A percentile compares a stretch with the other conserved stretches of the same genome.
Evolutionary conservation across 2,797 vertebrate genomes (phyloP).

Genomic region (Microchirus variegatus): DNA sequence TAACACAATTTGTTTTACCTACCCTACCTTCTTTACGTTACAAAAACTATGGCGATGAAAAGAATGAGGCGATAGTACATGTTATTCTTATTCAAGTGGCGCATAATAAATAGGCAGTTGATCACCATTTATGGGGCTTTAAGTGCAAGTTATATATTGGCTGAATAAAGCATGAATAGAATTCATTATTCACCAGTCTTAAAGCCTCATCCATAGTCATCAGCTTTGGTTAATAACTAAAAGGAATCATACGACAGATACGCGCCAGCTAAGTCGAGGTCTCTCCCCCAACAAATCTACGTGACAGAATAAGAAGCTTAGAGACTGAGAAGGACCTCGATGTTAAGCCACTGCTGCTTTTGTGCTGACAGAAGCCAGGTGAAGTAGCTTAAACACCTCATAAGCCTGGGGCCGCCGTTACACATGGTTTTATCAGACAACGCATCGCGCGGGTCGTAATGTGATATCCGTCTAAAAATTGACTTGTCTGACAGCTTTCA

Average conservation of each 20-base stretch:
- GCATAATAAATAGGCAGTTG: too few relatives aligned
- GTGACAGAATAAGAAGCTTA: constrained; percentile 8
- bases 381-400: neutral
- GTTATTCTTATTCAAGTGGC: too few relatives aligned
- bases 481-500: neutral
- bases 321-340: neutral
- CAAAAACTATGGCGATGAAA: too few relatives aligned
- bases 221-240: neutral
- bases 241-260: constrained; percentile 13
- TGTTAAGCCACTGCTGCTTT: neutral
- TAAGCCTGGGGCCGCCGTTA: neutral
- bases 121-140: too few relatives aligned
- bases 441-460: neutral
- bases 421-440: constrained; percentile 14
- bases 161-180: too few relatives aligned
- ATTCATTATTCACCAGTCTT: neutral
- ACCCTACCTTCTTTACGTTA: too few relatives aligned
- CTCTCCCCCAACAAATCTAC: neutral
- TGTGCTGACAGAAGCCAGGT: neutral
- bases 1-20: too few relatives aligned
- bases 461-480: constrained; percentile 14
- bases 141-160: too few relatives aligned
- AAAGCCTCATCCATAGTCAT: constrained; percentile 8
- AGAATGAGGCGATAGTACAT: too few relatives aligned
- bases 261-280: constrained; percentile 1